A percentile compares a stretch with the other conserved stretches of the same genome.
phyloP scores from a whole-genome alignment of 2,888 invertebrate genomes.

The Tridacna gigas region DNA sequence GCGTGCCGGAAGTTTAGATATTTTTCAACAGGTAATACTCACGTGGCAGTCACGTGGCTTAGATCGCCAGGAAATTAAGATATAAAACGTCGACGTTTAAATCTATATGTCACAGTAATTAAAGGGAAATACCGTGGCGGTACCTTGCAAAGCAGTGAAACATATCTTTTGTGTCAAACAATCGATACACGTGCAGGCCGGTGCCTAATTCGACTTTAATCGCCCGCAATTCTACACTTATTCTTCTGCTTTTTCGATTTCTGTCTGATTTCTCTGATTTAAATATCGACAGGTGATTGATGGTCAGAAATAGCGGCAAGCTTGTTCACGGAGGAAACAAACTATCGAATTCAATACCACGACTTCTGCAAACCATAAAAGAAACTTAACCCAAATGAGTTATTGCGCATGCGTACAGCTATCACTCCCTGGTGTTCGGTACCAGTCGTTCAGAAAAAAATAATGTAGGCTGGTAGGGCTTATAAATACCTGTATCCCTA shows the following conservation, averaged over 20 bases:
- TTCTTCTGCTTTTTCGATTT: slow-evolving; percentile 31
- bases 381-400: background rate
- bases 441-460: no score
- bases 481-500: no score
- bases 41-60: background rate
- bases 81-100: slow-evolving; percentile 56
- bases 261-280: slow-evolving; percentile 15
- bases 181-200: slow-evolving; percentile 3
- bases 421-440: slow-evolving; percentile 6
- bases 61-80: slow-evolving; percentile 54
- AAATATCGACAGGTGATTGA: slow-evolving; percentile 13
- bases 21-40: background rate
- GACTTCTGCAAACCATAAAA: background rate
- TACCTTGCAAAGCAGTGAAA: slow-evolving; percentile 20
- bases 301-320: background rate
- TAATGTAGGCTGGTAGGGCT: no score
- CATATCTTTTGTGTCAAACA: slow-evolving; percentile 15
- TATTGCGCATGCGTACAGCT: slow-evolving; percentile 7
- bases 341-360: slow-evolving; percentile 24
- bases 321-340: slow-evolving; percentile 22
- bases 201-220: slow-evolving; percentile 55
- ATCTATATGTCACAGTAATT: slow-evolving; percentile 58
- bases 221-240: slow-evolving; percentile 49
- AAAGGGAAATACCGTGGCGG: slow-evolving; percentile 33
- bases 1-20: slow-evolving; percentile 22